Evolutionary conservation across 2,888 invertebrate genomes (phyloP), one percentile per base, ranked within the genome.

Genomic region (Hirudinaria manillensis): DNA sequence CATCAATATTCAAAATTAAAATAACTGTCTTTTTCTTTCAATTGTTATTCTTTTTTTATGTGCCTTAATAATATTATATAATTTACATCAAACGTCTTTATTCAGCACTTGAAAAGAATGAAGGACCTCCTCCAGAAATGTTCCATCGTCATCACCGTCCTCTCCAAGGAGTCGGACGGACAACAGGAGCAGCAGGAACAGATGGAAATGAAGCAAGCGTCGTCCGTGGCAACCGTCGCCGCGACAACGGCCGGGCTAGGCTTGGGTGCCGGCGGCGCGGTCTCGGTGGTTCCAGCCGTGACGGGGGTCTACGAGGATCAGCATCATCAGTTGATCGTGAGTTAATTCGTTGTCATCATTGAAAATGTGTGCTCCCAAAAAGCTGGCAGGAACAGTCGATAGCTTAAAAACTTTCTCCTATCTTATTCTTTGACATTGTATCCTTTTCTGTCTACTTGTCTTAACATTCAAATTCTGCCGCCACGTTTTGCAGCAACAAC

Each of bases 101-200:
- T 56, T 13, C 53, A 76, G 73, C 68, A 72, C 67, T 66, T 76
- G 36, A 53, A 55, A 56, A 67, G 68, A n/a, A 29, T 76, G n/a
- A 76, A 76, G 45, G 73, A 76, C n/a, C 73, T 76, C 45, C 73
- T 76, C 7, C 38, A 73, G 53, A 76, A 76, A 53, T 76, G 76
- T 61, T 51, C 76, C 56, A 76, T 76, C 38, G 76, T 76, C 56
- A 73, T 76, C 53, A 73, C 76, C 2, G 76, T 76, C n/a, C 73
- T 76, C 10, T 72, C 76, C 19, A 73, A 76, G 51, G 27, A 45
- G 13, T 68, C 72, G 21, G 76, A 76, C n/a, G 76, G 73, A 27
- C 51, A 67, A 7, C 80, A 86, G 82, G 86, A 87, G 77, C 77
- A 85, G 70, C 88, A 89, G 80, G 81, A 83, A 32, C 86, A 87